These are phyloP conservation scores for Charina bottae DNA, from an alignment of 2,113 vertebrate genomes.

Conservation along the genomic window DNA sequence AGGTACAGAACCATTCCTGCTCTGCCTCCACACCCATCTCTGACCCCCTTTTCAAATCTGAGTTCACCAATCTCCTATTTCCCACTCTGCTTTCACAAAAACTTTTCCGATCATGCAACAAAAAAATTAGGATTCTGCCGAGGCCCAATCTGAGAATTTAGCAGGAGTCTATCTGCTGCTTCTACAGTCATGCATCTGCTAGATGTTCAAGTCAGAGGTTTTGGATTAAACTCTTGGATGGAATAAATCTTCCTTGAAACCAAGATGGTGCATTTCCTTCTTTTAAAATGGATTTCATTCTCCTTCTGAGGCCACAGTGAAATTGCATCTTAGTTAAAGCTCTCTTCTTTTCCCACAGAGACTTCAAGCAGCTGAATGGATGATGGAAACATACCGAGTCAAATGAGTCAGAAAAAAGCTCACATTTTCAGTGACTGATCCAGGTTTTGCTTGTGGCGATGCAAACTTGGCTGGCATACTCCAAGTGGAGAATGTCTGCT, in stretches of 20 bases:
- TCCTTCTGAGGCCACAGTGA: slow-evolving; percentile 9
- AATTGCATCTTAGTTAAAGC: background rate
- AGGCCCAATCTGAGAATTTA: rapidly evolving
- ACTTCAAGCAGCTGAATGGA: slow-evolving; percentile 20
- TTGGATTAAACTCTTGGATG: background rate
- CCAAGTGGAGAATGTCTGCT: slow-evolving; percentile 36
- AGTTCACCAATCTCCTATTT: background rate
- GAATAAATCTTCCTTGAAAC: background rate
- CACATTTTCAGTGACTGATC: slow-evolving; percentile 47
- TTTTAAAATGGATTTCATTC: slow-evolving; percentile 9
- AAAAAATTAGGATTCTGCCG: background rate
- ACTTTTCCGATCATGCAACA: background rate
- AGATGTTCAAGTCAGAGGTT: rapidly evolving
- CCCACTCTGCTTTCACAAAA: background rate
- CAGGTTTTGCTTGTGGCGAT: slow-evolving; percentile 53
- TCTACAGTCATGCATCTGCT: background rate
- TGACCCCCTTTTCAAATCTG: rapidly evolving
- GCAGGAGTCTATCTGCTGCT: background rate
- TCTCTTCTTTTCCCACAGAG: slow-evolving; percentile 25
- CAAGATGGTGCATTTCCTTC: background rate
- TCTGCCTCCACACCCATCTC: background rate
- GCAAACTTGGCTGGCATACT: slow-evolving; percentile 32
- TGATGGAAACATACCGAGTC: background rate
- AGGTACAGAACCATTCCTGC: background rate
- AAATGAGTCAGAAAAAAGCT: slow-evolving; percentile 40